Base-by-base conservation (phyloP, 2,797 vertebrate species). In the Clarias laeviceps region DNA sequence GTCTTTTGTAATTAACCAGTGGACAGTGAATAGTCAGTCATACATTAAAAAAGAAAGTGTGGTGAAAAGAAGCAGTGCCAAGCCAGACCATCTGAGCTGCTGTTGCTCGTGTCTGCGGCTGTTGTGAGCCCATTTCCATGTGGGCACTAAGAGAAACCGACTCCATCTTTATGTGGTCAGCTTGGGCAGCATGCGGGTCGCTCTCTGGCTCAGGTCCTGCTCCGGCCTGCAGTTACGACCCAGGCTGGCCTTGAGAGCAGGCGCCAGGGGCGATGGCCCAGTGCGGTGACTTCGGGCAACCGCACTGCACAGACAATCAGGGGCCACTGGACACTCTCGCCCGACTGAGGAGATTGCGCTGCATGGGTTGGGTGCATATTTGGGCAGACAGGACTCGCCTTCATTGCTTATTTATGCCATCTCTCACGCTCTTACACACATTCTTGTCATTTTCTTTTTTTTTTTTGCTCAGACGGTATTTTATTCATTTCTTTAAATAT, bases 191-290 rank as follows among this genome's bases (percentile, higher is more conserved):
- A 29, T 76, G 65, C 68, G 54, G 82, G 83, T 79, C 82, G 82
- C 77, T 80, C 79, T 85, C 65, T 87, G 64, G 77, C 81, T 85
- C 68, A 29, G 80, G 80, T 86, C 80, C 78, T 76, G 82, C 69
- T 69, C 70, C 80, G 89, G 88, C 89, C 90, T 87, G 84, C 68
- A 84, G 91, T 92, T 92, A 87, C 92, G 91, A 86, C 90, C 83
- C 90, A 18, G 40, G 76, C 87, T 93, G 93, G 92, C 91, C 86
- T 85, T 85, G 87, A 93, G 86, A 64, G 64, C 87, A 94, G 94
- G 92, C 92, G 93, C 94, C 94, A 93, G 56, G 92, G 91, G 93
- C 92, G 61, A 91, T 88, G 86, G 90, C 89, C 90, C 79, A 78
- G 82, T 70, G 72, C 89, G 88, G 78, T 87, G 87, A 87, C 84